phyloP scores from a whole-genome alignment of 2,113 vertebrate species.

The Amazona vittata region DNA sequence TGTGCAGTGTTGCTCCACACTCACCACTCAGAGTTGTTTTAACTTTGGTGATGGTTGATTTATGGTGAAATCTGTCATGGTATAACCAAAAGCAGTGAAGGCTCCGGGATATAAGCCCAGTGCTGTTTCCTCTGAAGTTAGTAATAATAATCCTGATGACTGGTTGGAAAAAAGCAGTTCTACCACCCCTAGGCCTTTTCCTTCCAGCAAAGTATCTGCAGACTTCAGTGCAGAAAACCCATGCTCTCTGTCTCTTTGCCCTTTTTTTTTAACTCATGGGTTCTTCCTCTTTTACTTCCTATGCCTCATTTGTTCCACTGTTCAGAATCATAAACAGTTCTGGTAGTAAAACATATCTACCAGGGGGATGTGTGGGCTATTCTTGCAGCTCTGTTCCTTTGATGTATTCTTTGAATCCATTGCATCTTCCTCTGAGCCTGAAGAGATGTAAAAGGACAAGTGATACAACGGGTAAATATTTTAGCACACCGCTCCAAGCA shows the following conservation, averaged over 20 bases:
- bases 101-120: neutral
- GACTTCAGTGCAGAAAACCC: neutral
- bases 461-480: neutral
- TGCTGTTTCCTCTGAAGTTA: constrained; percentile 9
- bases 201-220: neutral
- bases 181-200: neutral
- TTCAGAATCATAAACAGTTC: constrained; percentile 6
- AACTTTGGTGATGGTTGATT: neutral
- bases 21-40: neutral
- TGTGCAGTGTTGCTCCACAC: neutral
- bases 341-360: neutral
- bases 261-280: neutral
- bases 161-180: neutral
- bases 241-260: neutral
- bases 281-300: constrained; percentile 20
- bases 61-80: neutral
- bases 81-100: neutral
- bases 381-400: neutral
- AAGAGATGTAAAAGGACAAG: neutral
- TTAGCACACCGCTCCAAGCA: neutral
- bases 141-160: neutral
- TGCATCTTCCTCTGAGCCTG: constrained; percentile 3
- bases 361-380: neutral
- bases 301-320: neutral
- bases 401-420: neutral